Percentiles rank a stretch among this genome's conserved stretches.
phyloP scores from a whole-genome alignment of 2,888 invertebrate genomes.

The Mythimna lalbum region DNA sequence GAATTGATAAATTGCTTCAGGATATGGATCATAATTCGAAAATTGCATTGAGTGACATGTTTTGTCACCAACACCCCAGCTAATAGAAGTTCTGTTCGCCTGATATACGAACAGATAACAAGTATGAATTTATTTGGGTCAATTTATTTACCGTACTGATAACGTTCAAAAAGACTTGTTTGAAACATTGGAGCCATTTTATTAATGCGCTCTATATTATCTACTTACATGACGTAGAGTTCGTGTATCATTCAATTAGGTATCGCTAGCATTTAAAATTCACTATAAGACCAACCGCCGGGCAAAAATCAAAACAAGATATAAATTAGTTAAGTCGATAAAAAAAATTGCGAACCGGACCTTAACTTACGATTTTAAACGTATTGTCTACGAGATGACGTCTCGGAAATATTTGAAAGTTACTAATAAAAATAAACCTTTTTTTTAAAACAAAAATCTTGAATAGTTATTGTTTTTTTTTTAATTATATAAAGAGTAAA shows the following conservation, averaged over 20 bases:
- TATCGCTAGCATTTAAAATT: neutral
- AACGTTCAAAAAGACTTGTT: slow-evolving; percentile 27
- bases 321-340: no score
- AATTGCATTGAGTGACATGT: slow-evolving; percentile 49
- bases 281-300: no score
- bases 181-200: slow-evolving; percentile 21
- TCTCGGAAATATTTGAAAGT: no score
- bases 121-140: slow-evolving; percentile 46
- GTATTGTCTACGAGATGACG: no score
- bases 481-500: no score
- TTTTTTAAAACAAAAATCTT: no score
- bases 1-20: slow-evolving; percentile 58
- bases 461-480: no score
- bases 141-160: slow-evolving; percentile 44
- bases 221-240: neutral
- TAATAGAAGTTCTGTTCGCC: slow-evolving; percentile 10
- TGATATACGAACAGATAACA: slow-evolving; percentile 37
- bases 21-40: slow-evolving; percentile 50
- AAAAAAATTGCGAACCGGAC: no score
- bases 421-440: no score
- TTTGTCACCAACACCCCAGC: slow-evolving; percentile 40
- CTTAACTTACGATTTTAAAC: no score
- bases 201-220: neutral
- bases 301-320: no score
- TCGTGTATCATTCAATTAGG: neutral